These are phyloP conservation scores for Epirrhoe tristata DNA, from an alignment of 2,888 invertebrate genomes.

Conservation along the genomic window DNA sequence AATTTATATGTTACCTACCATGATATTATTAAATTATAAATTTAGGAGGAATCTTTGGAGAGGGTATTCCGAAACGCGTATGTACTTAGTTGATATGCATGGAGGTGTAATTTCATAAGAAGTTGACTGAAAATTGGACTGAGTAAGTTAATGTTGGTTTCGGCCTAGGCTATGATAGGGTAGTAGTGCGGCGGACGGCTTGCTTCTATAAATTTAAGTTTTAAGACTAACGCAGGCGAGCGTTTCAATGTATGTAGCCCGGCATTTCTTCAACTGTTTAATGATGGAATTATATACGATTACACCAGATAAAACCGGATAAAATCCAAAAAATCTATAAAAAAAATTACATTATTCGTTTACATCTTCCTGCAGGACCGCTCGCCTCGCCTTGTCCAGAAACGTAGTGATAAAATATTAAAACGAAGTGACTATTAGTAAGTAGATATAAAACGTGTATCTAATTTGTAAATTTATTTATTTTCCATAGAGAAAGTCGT, in stretches of 20 bases:
- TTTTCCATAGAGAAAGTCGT: conserved; percentile 85
- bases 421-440: conserved; percentile 80
- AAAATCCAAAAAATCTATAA: conserved; percentile 34
- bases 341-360: not conserved
- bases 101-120: conserved; percentile 80
- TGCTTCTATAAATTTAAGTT: conserved; percentile 69
- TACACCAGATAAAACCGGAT: conserved; percentile 48
- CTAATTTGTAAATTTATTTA: conserved; percentile 85
- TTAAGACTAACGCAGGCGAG: conserved; percentile 58
- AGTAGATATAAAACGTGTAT: conserved; percentile 80
- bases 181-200: conserved; percentile 80
- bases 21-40: no score
- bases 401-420: conserved; percentile 73
- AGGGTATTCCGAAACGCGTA: conserved; percentile 65
- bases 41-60: no score
- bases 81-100: conserved; percentile 77
- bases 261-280: conserved; percentile 33
- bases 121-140: conserved; percentile 85
- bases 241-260: conserved; percentile 46
- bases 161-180: conserved; percentile 80
- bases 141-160: conserved; percentile 81
- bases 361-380: conserved; percentile 45
- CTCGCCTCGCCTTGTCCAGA: conserved; percentile 63
- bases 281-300: conserved; percentile 31
- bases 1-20: conserved; percentile 32